Evolutionary conservation across 2,888 invertebrate genomes (phyloP).

Genomic region (Phaonia tiefii): DNA sequence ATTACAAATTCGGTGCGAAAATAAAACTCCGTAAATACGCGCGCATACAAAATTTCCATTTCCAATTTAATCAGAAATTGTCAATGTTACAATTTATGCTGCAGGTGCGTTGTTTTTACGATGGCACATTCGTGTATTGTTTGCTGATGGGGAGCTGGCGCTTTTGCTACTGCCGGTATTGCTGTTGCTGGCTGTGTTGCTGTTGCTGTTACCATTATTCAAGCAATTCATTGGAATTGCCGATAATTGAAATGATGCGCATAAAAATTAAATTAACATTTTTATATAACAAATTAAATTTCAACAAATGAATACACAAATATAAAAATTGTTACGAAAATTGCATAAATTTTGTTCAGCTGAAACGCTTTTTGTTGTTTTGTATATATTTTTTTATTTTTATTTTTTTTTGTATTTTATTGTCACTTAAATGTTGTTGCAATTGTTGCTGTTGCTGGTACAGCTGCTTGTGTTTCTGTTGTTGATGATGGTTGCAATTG

Average conservation of each 20-base stretch:
- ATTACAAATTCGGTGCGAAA: conserved; percentile 4
- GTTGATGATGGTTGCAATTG: conserved; percentile 7
- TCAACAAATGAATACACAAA: conserved; percentile 37
- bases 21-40: conserved; percentile 11
- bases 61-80: conserved; percentile 29
- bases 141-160: not conserved
- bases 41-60: conserved; percentile 23
- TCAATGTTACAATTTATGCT: conserved; percentile 6
- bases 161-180: not conserved
- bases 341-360: conserved; percentile 57
- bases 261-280: conserved; percentile 65
- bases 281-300: conserved; percentile 57
- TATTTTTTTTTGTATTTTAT: conserved; percentile 18
- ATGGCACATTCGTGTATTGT: conserved; percentile 46
- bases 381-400: too few relatives aligned
- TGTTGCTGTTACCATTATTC: not conserved
- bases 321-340: conserved; percentile 61
- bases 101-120: conserved; percentile 11
- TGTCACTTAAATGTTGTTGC: not conserved
- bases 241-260: conserved; percentile 66
- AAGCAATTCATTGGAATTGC: conserved; percentile 37
- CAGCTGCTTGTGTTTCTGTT: not conserved
- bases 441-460: not conserved
- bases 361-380: not conserved
- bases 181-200: not conserved